phyloP scores from a whole-genome alignment of 2,113 vertebrate genomes.

The Periophthalmodon schlosseri region DNA sequence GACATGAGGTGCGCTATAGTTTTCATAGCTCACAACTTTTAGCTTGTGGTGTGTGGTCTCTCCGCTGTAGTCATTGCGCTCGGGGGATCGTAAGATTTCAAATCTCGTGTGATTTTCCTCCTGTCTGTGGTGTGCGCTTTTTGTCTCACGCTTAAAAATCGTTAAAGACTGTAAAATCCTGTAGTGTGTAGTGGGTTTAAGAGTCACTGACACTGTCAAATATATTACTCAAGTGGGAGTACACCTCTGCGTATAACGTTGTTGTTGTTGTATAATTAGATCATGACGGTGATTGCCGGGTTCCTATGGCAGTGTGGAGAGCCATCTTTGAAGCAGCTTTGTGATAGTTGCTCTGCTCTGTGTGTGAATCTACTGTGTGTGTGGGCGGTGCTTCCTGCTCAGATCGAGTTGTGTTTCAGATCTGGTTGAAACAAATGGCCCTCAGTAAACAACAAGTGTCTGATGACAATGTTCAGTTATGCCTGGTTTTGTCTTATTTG shows the following conservation, averaged over 20 bases:
- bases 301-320: background rate
- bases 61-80: no score
- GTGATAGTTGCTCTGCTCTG: background rate
- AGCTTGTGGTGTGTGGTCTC: no score
- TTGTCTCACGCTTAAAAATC: no score
- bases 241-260: background rate
- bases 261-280: background rate
- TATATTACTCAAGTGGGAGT: no score
- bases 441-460: background rate
- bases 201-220: no score
- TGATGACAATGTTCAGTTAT: background rate
- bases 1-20: no score
- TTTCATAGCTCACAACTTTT: no score
- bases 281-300: background rate
- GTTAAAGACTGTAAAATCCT: no score
- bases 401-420: conserved; percentile 3
- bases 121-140: no score
- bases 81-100: no score
- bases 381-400: conserved; percentile 8
- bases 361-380: conserved; percentile 1
- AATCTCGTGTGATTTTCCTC: no score
- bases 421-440: background rate
- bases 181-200: no score
- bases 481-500: background rate
- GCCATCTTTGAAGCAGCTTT: background rate